These are phyloP conservation scores for Chiroxiphia lanceolata DNA, from an alignment of 2,797 vertebrate genomes.

Conservation along the genomic window DNA sequence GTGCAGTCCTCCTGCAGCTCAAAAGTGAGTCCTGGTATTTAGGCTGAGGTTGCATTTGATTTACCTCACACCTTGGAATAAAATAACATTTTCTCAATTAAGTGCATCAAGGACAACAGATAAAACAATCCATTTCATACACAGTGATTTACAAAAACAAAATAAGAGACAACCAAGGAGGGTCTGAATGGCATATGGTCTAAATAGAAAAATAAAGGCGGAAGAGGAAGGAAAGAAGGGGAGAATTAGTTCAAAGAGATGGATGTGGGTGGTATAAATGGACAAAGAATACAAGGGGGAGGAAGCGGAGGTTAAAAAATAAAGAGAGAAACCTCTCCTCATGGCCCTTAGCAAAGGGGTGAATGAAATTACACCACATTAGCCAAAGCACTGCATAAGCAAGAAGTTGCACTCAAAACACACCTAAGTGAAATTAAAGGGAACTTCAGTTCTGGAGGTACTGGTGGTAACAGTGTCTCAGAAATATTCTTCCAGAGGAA, in stretches of 20 bases:
- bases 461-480: neutral
- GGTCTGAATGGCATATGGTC: neutral
- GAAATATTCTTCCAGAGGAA: neutral
- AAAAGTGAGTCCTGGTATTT: neutral
- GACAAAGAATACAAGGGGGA: neutral
- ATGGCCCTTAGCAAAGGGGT: neutral
- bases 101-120: neutral
- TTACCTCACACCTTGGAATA: neutral
- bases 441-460: neutral
- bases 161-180: neutral
- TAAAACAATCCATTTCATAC: neutral
- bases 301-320: neutral
- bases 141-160: neutral
- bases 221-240: neutral
- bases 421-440: neutral
- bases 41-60: neutral
- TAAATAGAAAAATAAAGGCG: neutral
- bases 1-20: neutral
- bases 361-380: neutral
- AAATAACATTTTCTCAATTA: neutral
- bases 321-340: neutral
- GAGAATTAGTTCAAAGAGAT: neutral
- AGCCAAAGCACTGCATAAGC: neutral
- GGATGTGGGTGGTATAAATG: neutral
- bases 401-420: neutral